Evolutionary conservation across 2,797 vertebrate genomes (phyloP), one percentile per base, ranked within the genome.

Genomic region (Siniperca undulata): DNA sequence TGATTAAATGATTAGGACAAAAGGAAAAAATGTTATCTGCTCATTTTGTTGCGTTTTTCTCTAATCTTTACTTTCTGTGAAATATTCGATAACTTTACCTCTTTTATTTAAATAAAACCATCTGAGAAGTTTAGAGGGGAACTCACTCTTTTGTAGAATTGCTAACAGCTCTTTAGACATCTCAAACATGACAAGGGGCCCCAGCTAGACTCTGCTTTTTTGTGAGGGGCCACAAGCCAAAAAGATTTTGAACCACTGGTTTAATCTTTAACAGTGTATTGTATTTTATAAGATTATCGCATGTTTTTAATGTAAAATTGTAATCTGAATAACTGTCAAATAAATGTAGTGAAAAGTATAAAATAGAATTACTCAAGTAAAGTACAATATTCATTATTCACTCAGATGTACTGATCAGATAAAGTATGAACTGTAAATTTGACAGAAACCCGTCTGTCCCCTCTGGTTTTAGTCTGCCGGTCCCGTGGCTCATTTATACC

Each of bases 401-500:
- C 40, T 40, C 38, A 40, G 11, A 42, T 42, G 50, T 22, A 38
- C 30, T 24, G 46, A 20, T 34, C 27, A 19, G 17, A 56, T 46
- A 5, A 55, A 16, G 34, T 38, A 1, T 48, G 14, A 50, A 20
- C n/a, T 44, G 34, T 52, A 16, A 77, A 42, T n/a, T 4, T 61
- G 53, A 72, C 42, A 34, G 38, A 55, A 70, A 24, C 52, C 13
- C 14, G 3, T 68, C 40, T 74, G 65, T 59, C 64, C 61, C 67
- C 30, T 86, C 5, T 82, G 87, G 9, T 88, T 89, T 73, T 90
- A 99, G 98, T 61, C 93, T 99, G 85, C 98, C 98, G 0, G 95
- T 97, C 71, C 97, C 98, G 8, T 99, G 98, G 98, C 94, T 99
- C 82, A 91, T 99, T 5, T 98, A 92, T 89, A 96, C 96, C 0